These are phyloP conservation scores for Tortrix viridana DNA, from an alignment of 2,888 invertebrate genomes.

Conservation along the genomic window DNA sequence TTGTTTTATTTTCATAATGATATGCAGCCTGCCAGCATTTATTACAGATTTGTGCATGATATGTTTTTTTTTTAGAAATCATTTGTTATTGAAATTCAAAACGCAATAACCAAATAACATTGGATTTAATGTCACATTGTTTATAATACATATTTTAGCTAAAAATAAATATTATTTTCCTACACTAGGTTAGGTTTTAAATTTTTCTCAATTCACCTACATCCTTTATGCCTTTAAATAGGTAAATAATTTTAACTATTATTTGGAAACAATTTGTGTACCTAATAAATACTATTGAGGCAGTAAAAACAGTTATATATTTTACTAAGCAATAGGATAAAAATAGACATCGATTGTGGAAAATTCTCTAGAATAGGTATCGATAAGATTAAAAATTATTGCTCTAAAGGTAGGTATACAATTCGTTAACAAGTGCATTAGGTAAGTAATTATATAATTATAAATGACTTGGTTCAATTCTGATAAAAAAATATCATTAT, in stretches of 20 bases:
- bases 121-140: slow-evolving; percentile 20
- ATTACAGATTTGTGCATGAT: slow-evolving; percentile 73
- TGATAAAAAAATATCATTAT: slow-evolving; percentile 50
- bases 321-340: slow-evolving; percentile 63
- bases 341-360: slow-evolving; percentile 72
- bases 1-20: slow-evolving; percentile 62
- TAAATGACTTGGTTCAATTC: slow-evolving; percentile 67
- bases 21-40: slow-evolving; percentile 71
- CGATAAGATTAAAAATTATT: slow-evolving; percentile 66
- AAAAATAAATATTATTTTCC: slow-evolving; percentile 23
- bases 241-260: slow-evolving; percentile 38
- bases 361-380: slow-evolving; percentile 60
- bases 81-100: slow-evolving; percentile 14
- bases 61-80: slow-evolving; percentile 55
- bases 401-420: slow-evolving; percentile 74
- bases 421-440: slow-evolving; percentile 66
- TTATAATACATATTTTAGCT: slow-evolving; percentile 28
- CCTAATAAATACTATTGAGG: slow-evolving; percentile 57
- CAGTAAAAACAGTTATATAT: slow-evolving; percentile 64
- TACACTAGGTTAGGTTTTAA: slow-evolving; percentile 32
- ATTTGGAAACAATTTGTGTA: slow-evolving; percentile 34
- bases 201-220: slow-evolving; percentile 30
- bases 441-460: slow-evolving; percentile 51
- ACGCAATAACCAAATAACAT: slow-evolving; percentile 14
- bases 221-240: slow-evolving; percentile 31